A percentile compares a stretch with the other conserved stretches of the same genome.
Conservation (phyloP, 2,797 vertebrate genomes). For the Microctenopoma lineatum region DNA sequence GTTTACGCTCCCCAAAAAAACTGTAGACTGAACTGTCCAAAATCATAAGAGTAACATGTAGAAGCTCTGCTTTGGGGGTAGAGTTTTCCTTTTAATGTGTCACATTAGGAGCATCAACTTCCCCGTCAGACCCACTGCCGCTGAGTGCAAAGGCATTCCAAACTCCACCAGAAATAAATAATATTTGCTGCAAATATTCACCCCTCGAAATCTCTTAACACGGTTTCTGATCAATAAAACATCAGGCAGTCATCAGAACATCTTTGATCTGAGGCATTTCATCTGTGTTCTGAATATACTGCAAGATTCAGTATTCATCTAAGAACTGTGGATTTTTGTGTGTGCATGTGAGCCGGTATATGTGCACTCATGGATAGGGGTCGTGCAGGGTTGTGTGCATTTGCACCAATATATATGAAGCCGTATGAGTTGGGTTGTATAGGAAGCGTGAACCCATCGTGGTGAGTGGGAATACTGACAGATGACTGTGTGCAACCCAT, state of each 20-base stretch:
- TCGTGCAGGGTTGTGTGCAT: constrained; percentile 45
- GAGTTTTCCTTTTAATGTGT: constrained; percentile 64
- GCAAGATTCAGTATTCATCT: constrained; percentile 42
- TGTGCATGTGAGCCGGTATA: constrained; percentile 16
- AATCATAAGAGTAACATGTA: constrained; percentile 50
- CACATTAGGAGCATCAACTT: constrained; percentile 60
- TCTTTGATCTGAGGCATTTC: constrained; percentile 69
- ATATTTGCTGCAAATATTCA: constrained; percentile 43
- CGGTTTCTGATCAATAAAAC: constrained; percentile 75
- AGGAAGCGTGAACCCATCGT: constrained; percentile 24
- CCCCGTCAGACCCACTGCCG: constrained; percentile 43
- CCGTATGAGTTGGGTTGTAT: constrained; percentile 6
- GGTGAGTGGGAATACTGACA: constrained; percentile 57
- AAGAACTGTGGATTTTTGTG: constrained; percentile 25
- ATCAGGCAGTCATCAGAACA: constrained; percentile 59
- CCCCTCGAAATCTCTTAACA: constrained; percentile 56
- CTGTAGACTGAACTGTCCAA: constrained; percentile 46
- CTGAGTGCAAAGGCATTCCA: constrained; percentile 33
- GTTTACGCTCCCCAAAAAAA: constrained; percentile 54
- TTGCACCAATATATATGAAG: constrained; percentile 4
- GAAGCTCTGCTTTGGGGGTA: constrained; percentile 36
- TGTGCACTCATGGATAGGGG: constrained; percentile 31
- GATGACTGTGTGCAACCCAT: constrained; percentile 53
- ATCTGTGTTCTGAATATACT: constrained; percentile 59
- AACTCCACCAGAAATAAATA: constrained; percentile 56